Conservation (phyloP, 2,797 vertebrate genomes). For the Anomalospiza imberbis region DNA sequence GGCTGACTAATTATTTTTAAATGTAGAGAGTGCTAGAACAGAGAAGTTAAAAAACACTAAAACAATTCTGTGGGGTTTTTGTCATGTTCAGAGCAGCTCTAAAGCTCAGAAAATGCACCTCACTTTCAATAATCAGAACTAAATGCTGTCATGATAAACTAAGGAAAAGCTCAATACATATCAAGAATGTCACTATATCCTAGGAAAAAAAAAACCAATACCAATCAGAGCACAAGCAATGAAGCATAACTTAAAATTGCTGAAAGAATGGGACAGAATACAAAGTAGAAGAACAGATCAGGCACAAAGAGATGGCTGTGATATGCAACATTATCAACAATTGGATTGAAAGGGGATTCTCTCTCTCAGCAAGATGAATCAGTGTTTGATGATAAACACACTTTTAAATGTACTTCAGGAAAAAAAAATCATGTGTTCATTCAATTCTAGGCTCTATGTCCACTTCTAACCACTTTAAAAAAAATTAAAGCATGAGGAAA, state of each 20-base stretch:
- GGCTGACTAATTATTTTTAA: neutral
- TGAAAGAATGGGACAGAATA: neutral
- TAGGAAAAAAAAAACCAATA: accelerated
- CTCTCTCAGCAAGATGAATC: neutral
- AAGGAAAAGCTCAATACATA: neutral
- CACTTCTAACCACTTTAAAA: neutral
- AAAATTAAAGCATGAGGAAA: neutral
- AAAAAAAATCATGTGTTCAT: neutral
- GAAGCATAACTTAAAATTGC: neutral
- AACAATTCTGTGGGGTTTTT: neutral
- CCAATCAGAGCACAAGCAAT: neutral
- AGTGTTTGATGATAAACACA: neutral
- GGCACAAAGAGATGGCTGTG: neutral
- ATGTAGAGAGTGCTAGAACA: neutral
- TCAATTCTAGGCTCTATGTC: neutral
- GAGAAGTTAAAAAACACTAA: neutral
- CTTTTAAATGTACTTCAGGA: neutral
- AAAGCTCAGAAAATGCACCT: neutral
- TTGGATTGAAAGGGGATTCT: neutral
- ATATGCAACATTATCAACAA: neutral
- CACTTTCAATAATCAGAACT: neutral
- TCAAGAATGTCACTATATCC: neutral
- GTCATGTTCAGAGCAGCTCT: neutral
- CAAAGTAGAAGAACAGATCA: neutral
- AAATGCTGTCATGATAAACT: neutral